A percentile compares a stretch with the other conserved stretches of the same genome.
Conservation (phyloP, 1,140 invertebrate species). For the Heliothis subflexa region DNA sequence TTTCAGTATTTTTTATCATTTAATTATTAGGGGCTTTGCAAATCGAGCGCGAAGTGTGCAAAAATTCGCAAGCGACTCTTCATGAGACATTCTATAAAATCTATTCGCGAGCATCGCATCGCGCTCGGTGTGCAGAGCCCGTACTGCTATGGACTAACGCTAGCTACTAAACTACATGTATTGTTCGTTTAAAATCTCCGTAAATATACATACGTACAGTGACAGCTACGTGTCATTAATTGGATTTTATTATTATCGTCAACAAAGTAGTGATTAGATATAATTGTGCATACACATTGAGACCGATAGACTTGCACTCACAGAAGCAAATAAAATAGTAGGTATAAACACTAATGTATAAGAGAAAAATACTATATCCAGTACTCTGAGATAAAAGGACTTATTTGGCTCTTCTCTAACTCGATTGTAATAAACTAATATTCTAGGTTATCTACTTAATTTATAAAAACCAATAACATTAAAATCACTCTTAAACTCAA, state of each 20-base stretch:
- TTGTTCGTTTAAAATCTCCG: slow-evolving; percentile 72
- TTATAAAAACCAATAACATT: slow-evolving; percentile 48
- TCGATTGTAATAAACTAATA: slow-evolving; percentile 44
- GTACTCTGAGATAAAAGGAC: slow-evolving; percentile 45
- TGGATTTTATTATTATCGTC: slow-evolving; percentile 28
- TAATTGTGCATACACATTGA: slow-evolving; percentile 51
- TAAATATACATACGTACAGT: slow-evolving; percentile 67
- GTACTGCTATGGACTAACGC: slow-evolving; percentile 32
- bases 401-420: slow-evolving; percentile 52
- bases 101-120: not conserved
- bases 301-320: slow-evolving; percentile 39
- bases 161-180: slow-evolving; percentile 58
- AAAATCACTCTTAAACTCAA: slow-evolving; percentile 49
- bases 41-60: not conserved
- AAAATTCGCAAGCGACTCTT: not conserved
- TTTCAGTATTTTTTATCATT: slow-evolving; percentile 28
- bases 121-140: slow-evolving; percentile 29
- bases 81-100: not conserved
- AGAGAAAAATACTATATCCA: slow-evolving; percentile 32
- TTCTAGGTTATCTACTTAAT: slow-evolving; percentile 40
- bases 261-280: slow-evolving; percentile 45
- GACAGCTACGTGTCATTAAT: slow-evolving; percentile 50
- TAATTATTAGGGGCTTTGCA: slow-evolving; percentile 14
- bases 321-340: slow-evolving; percentile 35
- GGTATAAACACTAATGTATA: slow-evolving; percentile 42